Evolutionary conservation across 2,113 vertebrate species (phyloP), one percentile per base, ranked within the genome.

Genomic region (Apteryx owenii): DNA sequence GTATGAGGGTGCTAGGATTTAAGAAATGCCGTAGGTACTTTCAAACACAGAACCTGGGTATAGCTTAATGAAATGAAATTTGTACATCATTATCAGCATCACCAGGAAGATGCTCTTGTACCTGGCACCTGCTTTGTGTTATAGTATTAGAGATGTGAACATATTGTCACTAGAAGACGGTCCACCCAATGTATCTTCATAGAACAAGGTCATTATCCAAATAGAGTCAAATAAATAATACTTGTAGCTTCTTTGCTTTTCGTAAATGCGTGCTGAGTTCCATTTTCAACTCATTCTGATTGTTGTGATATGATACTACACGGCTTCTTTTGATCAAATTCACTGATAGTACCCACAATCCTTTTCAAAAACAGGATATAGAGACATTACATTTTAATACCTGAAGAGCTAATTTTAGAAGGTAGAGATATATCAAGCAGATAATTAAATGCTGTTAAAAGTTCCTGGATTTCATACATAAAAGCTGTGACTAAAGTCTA

Each of bases 211-310:
- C 42, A 79, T 91, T 94, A 81, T 79, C 46, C 4, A 26, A 96
- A 89, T 48, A 96, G 96, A 93, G 75, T 14, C 28, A 96, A 96
- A 96, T 36, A 91, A 97, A 96, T 75, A 86, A 31, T 84, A 85
- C 60, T 58, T 73, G 58, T 66, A 50, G 7, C 5, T 22, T 51
- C 51, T 33, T 78, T 54, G 1, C 5, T 86, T 91, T 86, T 62
- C 36, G 60, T n/a, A 90, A 78, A 21, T 21, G 12, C 3, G 1
- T 68, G 10, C 26, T 66, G 40, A 65, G 5, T 51, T 88, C 69
- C 3, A 18, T 73, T 90, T 88, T 83, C 46, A 88, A 75, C 28
- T 51, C 23, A 26, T 2, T 7, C 22, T 38, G 15, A 46, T 53
- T 66, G 26, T 20, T 71, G 48, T 66, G 50, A 53, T 12, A 48